Base-by-base conservation (phyloP, 2,113 vertebrate genomes). In the Bagarius yarrelli region DNA sequence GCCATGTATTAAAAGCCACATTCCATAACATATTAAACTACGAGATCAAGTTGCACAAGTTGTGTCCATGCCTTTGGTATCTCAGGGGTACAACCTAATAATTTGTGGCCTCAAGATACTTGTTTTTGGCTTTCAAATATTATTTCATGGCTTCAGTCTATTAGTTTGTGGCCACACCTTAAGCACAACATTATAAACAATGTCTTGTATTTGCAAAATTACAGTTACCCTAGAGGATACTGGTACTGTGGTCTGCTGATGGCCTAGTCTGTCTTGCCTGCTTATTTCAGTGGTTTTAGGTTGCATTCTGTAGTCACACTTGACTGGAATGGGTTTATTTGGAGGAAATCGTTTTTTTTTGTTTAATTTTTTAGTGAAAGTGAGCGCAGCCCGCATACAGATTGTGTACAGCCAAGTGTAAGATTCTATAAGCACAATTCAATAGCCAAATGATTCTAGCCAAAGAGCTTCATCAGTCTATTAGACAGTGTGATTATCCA, bases 21-120 rank as follows among this genome's bases (percentile, higher is more conserved):
- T 53, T 71, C 47, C 47, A 53, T 32, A 53, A 72, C 50, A 53
- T 53, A 72, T 19, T 72, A 72, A 72, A 72, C 70, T 53, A 18
- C 11, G 27, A 6, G 14, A 4, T 32, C 50, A 32, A 32, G 67
- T 71, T 71, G 27, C 44, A 50, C 67, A 27, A 30, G 50, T 70
- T 70, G 66, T 70, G 40, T 21, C 13, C 6, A 70, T 70, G 66
- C n/a, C 66, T 25, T 25, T 71, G 44, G 25, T 53, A 53, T 72
- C 25, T 72, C 70, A 53, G 32, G 25, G 16, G 53, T 27, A 72
- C 50, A 72, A 72, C 70, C 5, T 72, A 53, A 72, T 72, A 4
- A 72, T 53, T 70, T 30, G 47, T 32, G 27, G 70, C 70, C 47
- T 53, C 70, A 53, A 32, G 50, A 72, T 53, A 21, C 27, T 53